phyloP scores from a whole-genome alignment of 2,113 vertebrate species.

The Aythya baeri region DNA sequence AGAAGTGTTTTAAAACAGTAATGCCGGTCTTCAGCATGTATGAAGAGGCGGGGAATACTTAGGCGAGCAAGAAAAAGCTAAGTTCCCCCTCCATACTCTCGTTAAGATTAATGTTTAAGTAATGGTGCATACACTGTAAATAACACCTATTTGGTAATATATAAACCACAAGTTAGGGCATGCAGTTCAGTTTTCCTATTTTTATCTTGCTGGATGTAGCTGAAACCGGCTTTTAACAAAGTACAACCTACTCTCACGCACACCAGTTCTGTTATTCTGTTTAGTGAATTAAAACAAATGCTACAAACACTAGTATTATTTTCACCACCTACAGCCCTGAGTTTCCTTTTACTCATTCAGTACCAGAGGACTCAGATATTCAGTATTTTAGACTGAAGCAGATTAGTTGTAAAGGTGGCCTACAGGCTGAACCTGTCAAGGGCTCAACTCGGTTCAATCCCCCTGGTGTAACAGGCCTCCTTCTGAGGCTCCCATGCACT shows the following conservation, averaged over 20 bases:
- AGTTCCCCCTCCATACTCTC: accelerated
- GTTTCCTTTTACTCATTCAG: not conserved
- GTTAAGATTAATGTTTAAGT: not conserved
- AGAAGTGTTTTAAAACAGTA: not conserved
- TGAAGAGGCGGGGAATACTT: not conserved
- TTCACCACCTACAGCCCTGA: not conserved
- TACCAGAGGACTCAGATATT: not conserved
- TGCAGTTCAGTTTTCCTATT: not conserved
- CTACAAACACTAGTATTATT: not conserved
- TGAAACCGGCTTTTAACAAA: not conserved
- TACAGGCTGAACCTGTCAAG: accelerated
- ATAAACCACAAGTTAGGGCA: not conserved
- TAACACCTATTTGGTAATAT: not conserved
- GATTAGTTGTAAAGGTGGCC: not conserved
- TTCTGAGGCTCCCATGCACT: not conserved
- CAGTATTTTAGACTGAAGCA: not conserved
- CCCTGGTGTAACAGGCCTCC: not conserved
- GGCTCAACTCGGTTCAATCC: not conserved
- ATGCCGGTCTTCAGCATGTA: not conserved
- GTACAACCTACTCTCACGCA: not conserved
- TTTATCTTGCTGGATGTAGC: not conserved
- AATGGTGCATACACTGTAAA: not conserved
- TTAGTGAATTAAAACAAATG: not conserved
- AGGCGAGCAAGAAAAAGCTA: not conserved
- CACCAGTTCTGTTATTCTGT: not conserved